Conservation (phyloP, 2,888 invertebrate species). For the Cylindroiulus punctatus region DNA sequence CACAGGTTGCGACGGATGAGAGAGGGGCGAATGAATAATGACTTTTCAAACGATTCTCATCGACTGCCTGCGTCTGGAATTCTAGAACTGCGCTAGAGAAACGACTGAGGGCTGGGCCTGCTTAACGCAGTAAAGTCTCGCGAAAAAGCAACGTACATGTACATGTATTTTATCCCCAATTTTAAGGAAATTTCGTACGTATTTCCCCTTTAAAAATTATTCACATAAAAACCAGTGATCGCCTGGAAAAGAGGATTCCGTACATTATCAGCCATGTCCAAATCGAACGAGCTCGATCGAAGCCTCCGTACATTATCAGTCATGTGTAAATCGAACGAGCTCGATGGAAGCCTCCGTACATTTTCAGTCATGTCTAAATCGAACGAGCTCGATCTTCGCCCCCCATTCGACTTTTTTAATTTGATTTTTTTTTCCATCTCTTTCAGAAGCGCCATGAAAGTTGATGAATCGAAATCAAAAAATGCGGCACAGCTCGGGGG, state of each 20-base stretch:
- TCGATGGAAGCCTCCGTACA: not conserved
- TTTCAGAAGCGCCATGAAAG: not conserved
- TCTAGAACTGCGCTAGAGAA: not conserved
- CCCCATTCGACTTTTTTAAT: slow-evolving; percentile 3
- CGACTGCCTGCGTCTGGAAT: not conserved
- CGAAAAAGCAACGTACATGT: no score
- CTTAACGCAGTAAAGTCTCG: not conserved
- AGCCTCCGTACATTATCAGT: not conserved
- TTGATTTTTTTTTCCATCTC: not conserved
- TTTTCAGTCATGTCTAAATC: not conserved
- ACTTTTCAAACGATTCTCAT: slow-evolving; percentile 38
- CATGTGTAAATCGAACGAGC: not conserved
- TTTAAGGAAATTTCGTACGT: no score
- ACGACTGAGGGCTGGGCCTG: not conserved
- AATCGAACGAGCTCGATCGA: not conserved
- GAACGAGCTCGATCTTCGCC: no score
- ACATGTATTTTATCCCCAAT: no score
- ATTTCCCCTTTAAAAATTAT: no score
- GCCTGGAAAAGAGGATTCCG: no score
- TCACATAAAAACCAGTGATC: no score
- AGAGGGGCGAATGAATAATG: slow-evolving; percentile 30
- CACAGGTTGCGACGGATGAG: slow-evolving; percentile 3
- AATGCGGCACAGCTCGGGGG: not conserved
- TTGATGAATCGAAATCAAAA: not conserved
- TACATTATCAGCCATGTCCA: not conserved